Base-by-base conservation (phyloP, 2,113 vertebrate genomes). In the Phylloscopus trochilus region DNA sequence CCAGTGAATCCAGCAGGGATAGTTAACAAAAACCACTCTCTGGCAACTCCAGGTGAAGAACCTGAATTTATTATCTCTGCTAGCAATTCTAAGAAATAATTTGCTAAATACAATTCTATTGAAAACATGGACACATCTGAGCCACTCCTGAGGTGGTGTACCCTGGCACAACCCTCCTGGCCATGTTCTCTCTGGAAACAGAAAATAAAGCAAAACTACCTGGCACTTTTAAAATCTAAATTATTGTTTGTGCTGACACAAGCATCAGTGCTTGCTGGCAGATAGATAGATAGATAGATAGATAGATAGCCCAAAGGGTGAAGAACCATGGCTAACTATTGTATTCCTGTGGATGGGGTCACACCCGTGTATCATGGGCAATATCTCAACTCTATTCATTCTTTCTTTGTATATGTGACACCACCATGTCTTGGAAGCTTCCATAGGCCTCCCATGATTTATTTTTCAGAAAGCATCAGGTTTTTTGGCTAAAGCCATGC, bases 341-440 rank as follows among this genome's bases (percentile, higher is more conserved):
- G 8, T 5, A 62, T 28, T 75, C 19, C 63, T 49, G 22, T n/a
- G 7, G 59, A 77, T 3, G 20, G n/a, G 17, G 4, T 78, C 23
- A 30, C 4, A 18, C 15, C 35, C n/a, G 33, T 1, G 15, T 6
- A 37, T 35, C 58, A 30, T 0, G 0, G 26, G 14, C 44, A 64
- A 4, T 43, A n/a, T 24, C 51, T 35, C 35, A 44, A 44, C 46
- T 47, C 67, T 55, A 6, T 41, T 67, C 70, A 85, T 17, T 75
- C 27, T 47, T 43, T 53, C 44, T 75, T 17, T 43, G 12, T 52
- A 26, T 10, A 5, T 17, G 28, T 69, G 43, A 88, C 44, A 75
- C 28, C 17, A 27, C 13, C 0, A 0, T 9, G 51, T 89, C 69
- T 62, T 43, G 49, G 52, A 84, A 85, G 62, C 37, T 85, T 64